Conservation (phyloP, 2,113 vertebrate species). For the Albula glossodonta region DNA sequence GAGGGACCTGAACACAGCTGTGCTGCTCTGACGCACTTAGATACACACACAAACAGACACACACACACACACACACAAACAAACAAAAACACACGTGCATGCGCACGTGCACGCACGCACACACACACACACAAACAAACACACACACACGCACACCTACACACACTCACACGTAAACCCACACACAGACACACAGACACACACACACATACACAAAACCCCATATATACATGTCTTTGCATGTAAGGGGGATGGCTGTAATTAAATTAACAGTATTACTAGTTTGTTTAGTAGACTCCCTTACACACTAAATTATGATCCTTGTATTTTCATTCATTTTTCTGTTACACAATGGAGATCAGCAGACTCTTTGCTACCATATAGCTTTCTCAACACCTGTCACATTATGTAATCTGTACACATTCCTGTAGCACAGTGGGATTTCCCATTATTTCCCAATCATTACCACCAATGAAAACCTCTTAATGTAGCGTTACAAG, state of each 20-base stretch:
- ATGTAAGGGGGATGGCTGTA: background rate
- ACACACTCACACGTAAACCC: too few relatives aligned
- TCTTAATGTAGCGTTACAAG: too few relatives aligned
- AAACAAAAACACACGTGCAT: background rate
- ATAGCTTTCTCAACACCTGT: background rate
- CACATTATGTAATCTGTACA: background rate
- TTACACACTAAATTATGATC: background rate
- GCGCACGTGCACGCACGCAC: background rate
- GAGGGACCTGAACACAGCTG: constrained; percentile 47
- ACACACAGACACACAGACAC: too few relatives aligned
- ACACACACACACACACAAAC: too few relatives aligned
- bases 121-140: too few relatives aligned
- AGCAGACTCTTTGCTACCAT: background rate
- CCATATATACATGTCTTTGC: background rate
- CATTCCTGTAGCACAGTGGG: background rate
- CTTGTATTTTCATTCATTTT: background rate
- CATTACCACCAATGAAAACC: background rate
- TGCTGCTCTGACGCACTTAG: constrained; percentile 32
- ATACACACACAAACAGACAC: background rate
- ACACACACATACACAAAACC: background rate
- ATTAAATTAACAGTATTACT: background rate
- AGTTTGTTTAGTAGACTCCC: background rate
- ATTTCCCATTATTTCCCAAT: background rate
- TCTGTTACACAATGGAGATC: background rate
- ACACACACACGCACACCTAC: too few relatives aligned